Base-by-base conservation (phyloP, 2,797 vertebrate genomes). In the Myripristis jacobus region DNA sequence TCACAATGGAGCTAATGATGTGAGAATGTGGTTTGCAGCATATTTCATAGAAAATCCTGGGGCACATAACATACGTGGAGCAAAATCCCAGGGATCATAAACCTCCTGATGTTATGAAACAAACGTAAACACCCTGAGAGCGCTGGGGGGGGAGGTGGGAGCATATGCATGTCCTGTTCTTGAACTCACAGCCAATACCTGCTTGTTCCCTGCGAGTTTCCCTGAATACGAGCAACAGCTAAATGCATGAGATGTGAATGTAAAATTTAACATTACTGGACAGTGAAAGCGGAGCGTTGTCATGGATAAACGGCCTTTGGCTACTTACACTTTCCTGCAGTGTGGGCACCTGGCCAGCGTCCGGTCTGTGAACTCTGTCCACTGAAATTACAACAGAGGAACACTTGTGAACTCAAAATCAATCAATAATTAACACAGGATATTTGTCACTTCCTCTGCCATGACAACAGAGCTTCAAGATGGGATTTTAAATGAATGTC, bases 291-390 rank as follows among this genome's bases (percentile, higher is more conserved):
- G 44, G 53, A 11, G 13, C 11, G 48, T 6, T 19, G 43, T 54
- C 36, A 70, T 41, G 59, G 71, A 83, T 65, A 48, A 71, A 68
- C 16, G 50, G 54, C 61, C 77, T 13, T 66, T 31, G 19, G 58
- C 51, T 76, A 96, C 96, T 96, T 87, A 98, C 96, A 98, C 96
- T 95, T 97, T 97, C 84, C 95, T 96, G 94, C 96, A 98, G 91
- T 98, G 96, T 21, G 96, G 96, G 89, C 96, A 98, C 59, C 96
- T 92, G 73, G 96, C 96, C 91, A 98, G 92, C 29, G 96, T 97
- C 88, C 95, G 93, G 86, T 97, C 96, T 22, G 96, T 96, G 91
- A 97, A 97, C 92, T 97, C 96, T 82, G 96, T 96, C 96, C 96
- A 98, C 96, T 98, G 89, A 18, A 93, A 92, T 64, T 2, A 82